Evolutionary conservation across 2,888 invertebrate genomes (phyloP).

Genomic region (Caenorhabditis japonica): DNA sequence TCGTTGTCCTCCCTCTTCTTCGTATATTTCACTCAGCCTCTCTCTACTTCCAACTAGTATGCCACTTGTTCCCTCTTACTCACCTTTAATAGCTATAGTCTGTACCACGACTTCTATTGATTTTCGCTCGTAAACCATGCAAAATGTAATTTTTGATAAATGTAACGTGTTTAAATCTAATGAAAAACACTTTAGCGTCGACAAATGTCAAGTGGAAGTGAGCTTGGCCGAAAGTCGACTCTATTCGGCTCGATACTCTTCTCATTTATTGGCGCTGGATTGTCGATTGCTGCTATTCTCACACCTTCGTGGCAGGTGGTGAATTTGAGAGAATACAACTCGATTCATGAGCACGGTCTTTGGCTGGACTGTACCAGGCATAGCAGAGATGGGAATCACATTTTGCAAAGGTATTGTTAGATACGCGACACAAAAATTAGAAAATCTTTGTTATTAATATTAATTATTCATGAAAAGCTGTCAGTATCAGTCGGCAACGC

Average conservation of each 20-base stretch:
- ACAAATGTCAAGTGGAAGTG: conserved; percentile 52
- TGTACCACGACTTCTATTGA: no score
- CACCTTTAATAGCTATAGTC: no score
- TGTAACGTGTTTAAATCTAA: conserved; percentile 1
- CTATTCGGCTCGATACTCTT: conserved; percentile 68
- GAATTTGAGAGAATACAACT: conserved; percentile 75
- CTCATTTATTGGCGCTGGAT: conserved; percentile 72
- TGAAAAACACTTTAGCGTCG: conserved; percentile 54
- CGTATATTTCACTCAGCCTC: conserved; percentile 2
- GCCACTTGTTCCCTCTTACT: conserved; percentile 7
- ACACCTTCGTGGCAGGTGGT: conserved; percentile 76
- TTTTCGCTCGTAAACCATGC: no score
- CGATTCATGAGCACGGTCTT: conserved; percentile 75
- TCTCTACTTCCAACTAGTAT: conserved; percentile 8
- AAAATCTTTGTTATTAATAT: no score
- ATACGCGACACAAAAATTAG: no score
- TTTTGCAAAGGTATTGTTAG: conserved; percentile 66
- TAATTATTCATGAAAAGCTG: no score
- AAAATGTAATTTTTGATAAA: conserved; percentile 9
- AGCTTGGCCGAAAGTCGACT: conserved; percentile 66
- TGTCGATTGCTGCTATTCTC: conserved; percentile 75
- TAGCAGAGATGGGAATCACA: conserved; percentile 72
- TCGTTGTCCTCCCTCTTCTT: conserved; percentile 4
- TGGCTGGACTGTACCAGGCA: conserved; percentile 76
- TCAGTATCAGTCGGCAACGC: no score